These are phyloP conservation scores for Elaeidobius kamerunicus DNA, from an alignment of 2,888 invertebrate genomes.

Conservation along the genomic window DNA sequence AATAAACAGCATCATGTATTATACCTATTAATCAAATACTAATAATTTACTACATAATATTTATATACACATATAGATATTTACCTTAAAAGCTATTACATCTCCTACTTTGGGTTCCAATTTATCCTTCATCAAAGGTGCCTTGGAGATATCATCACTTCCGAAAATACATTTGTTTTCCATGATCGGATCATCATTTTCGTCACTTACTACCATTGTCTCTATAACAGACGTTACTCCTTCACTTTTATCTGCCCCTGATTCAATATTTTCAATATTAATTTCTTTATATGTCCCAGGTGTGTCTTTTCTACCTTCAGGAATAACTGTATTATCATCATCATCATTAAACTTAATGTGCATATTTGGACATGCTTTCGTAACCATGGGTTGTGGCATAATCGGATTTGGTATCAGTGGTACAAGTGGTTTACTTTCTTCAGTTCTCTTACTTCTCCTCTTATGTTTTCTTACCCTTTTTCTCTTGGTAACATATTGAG, in stretches of 20 bases:
- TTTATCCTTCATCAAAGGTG: constrained; percentile 15
- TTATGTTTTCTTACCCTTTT: constrained; percentile 9
- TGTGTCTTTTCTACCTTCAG: too few species aligned
- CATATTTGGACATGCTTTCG: constrained; percentile 8
- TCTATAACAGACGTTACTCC: too few species aligned
- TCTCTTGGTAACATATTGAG: constrained; percentile 13
- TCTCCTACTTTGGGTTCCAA: constrained; percentile 12
- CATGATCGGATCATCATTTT: constrained; percentile 8
- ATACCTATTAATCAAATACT: not conserved
- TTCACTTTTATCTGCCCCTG: too few species aligned
- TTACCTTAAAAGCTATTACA: constrained; percentile 18
- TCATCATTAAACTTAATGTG: constrained; percentile 18
- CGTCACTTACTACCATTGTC: constrained; percentile 5
- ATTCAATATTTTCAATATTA: too few species aligned
- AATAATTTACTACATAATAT: not conserved
- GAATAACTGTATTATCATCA: not conserved
- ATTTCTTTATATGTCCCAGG: too few species aligned
- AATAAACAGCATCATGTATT: not conserved
- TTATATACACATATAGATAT: not conserved
- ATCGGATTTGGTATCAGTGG: not conserved
- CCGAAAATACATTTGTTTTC: constrained; percentile 10
- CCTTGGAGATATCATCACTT: constrained; percentile 5
- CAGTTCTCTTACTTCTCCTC: constrained; percentile 8
- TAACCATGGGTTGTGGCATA: constrained; percentile 1
- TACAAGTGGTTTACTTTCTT: not conserved